phyloP scores from a whole-genome alignment of 2,797 vertebrate genomes.

The Poecile montanus region DNA sequence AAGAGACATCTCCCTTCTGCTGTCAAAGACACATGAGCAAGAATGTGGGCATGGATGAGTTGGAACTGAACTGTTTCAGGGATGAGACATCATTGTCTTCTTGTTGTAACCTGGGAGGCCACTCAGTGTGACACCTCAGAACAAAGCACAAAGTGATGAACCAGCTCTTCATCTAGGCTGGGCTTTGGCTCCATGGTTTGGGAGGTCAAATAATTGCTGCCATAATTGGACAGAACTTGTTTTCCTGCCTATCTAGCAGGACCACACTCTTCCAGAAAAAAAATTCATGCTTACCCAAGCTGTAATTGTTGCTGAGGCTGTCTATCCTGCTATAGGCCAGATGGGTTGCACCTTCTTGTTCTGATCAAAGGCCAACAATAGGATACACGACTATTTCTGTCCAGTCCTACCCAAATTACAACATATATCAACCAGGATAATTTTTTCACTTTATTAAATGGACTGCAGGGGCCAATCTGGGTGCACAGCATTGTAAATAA shows the following conservation, averaged over 20 bases:
- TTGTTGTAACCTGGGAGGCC: not conserved
- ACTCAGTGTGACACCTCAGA: not conserved
- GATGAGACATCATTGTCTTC: not conserved
- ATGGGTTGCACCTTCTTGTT: not conserved
- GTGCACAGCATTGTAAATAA: not conserved
- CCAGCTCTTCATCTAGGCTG: not conserved
- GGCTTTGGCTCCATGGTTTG: not conserved
- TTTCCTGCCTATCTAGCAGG: constrained; percentile 3
- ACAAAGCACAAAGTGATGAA: not conserved
- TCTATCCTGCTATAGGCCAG: not conserved
- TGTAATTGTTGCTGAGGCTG: not conserved
- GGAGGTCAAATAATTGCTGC: not conserved
- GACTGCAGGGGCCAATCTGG: not conserved
- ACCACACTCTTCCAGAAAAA: not conserved
- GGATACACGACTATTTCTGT: not conserved
- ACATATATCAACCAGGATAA: not conserved
- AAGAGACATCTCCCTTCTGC: not conserved
- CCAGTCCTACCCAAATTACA: not conserved
- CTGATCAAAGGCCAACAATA: not conserved
- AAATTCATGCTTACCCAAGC: not conserved
- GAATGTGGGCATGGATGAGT: not conserved
- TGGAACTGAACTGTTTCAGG: not conserved
- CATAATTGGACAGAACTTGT: not conserved
- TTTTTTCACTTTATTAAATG: not conserved
- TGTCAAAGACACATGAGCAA: not conserved